These are phyloP conservation scores for Cuniculus paca DNA, from an alignment of 2,797 vertebrate species.

Conservation along the genomic window DNA sequence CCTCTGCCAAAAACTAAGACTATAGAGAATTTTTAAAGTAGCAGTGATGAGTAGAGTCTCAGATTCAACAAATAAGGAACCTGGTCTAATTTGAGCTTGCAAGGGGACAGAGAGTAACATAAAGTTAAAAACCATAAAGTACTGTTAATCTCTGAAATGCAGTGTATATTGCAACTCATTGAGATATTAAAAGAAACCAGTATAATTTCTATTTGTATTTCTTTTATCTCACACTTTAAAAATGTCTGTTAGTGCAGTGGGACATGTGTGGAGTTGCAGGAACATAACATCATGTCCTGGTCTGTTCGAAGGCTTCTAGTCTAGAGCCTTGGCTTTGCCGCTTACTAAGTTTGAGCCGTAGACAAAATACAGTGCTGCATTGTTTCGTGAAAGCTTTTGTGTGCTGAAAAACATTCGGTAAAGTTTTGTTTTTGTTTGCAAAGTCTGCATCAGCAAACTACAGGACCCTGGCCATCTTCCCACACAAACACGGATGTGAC, in stretches of 20 bases:
- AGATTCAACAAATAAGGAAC: not conserved
- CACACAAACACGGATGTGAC: not conserved
- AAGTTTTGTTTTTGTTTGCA: not conserved
- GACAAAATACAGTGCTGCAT: not conserved
- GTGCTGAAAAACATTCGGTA: not conserved
- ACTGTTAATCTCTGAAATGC: not conserved
- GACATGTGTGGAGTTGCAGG: not conserved
- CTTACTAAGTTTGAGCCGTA: not conserved
- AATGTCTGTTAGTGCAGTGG: not conserved
- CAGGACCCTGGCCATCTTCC: not conserved
- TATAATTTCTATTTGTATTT: not conserved
- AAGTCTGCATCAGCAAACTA: not conserved
- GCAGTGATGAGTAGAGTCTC: not conserved
- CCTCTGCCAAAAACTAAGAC: not conserved
- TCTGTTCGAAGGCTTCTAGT: not conserved
- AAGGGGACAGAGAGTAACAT: not conserved
- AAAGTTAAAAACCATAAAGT: constrained; percentile 9
- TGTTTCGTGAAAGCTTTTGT: not conserved
- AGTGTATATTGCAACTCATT: not conserved
- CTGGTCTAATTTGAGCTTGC: not conserved
- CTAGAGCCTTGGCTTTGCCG: not conserved
- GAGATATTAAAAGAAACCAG: not conserved
- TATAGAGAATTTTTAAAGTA: not conserved
- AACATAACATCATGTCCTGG: not conserved
- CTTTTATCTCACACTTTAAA: not conserved